Percentiles rank a stretch among this genome's conserved stretches.
Conservation (phyloP, 2,797 vertebrate species). For the Lophotriccus pileatus region DNA sequence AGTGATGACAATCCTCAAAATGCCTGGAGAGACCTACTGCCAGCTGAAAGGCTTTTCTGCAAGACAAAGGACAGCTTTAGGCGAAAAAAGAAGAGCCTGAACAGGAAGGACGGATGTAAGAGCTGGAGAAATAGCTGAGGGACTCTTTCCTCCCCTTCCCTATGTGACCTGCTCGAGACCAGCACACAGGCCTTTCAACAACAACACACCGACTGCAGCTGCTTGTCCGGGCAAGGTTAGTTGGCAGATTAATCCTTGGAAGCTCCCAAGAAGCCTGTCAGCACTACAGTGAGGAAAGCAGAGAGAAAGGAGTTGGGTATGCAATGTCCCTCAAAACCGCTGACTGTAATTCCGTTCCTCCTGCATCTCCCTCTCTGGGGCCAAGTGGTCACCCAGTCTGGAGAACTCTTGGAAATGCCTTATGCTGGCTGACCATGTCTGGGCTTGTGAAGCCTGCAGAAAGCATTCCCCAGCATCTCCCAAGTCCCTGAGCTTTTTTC, state of each 20-base stretch:
- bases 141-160: not conserved
- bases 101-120: not conserved
- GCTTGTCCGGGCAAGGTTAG: not conserved
- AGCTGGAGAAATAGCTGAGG: not conserved
- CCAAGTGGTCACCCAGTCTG: not conserved
- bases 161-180: not conserved
- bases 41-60: not conserved
- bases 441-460: not conserved
- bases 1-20: conserved; percentile 16
- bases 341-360: not conserved
- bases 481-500: not conserved
- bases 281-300: not conserved
- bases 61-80: conserved; percentile 3
- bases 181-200: not conserved
- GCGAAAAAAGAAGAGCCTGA: not conserved
- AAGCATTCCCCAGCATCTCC: not conserved
- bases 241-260: not conserved
- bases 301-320: not conserved
- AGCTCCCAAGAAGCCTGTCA: not conserved
- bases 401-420: not conserved
- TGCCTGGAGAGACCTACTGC: conserved; percentile 13
- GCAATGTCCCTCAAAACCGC: rapidly evolving
- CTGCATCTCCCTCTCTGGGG: not conserved
- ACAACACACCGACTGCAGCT: not conserved
- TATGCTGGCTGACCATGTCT: not conserved